Percentiles rank a stretch among this genome's conserved stretches.
These are phyloP conservation scores for Pangasius krempfi DNA, from an alignment of 2,797 vertebrate genomes.

Conservation along the genomic window DNA sequence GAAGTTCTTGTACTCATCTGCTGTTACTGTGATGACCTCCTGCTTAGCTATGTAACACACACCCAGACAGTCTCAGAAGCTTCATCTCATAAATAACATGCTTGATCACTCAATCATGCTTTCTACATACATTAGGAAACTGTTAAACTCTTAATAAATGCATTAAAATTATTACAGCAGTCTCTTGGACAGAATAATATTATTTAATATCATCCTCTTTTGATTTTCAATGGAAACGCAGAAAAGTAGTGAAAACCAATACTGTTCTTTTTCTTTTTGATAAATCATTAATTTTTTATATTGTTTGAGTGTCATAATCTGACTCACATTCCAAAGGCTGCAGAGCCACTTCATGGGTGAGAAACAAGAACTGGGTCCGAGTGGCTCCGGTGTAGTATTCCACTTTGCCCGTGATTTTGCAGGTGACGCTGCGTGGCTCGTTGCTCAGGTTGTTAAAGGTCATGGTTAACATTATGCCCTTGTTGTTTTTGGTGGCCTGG, in stretches of 20 bases:
- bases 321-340: slow-evolving; percentile 56
- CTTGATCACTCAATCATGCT: neutral
- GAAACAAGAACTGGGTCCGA: slow-evolving; percentile 70
- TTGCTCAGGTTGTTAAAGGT: slow-evolving; percentile 74
- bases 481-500: slow-evolving; percentile 69
- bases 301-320: neutral
- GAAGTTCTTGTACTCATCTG: slow-evolving; percentile 59
- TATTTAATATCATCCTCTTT: neutral
- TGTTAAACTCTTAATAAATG: neutral
- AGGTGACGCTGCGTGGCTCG: slow-evolving; percentile 51
- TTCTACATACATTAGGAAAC: neutral
- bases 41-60: slow-evolving; percentile 47
- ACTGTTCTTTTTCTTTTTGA: neutral
- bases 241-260: neutral
- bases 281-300: neutral
- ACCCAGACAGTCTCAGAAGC: neutral
- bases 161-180: neutral
- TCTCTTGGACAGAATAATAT: neutral
- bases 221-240: neutral
- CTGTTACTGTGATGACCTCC: slow-evolving; percentile 17
- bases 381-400: slow-evolving; percentile 85
- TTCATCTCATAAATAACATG: neutral
- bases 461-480: slow-evolving; percentile 76
- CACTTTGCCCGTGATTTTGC: slow-evolving; percentile 71
- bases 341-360: slow-evolving; percentile 47